These are phyloP conservation scores for Drosophila sordidapex DNA, from an alignment of 2,888 invertebrate species.

Conservation along the genomic window DNA sequence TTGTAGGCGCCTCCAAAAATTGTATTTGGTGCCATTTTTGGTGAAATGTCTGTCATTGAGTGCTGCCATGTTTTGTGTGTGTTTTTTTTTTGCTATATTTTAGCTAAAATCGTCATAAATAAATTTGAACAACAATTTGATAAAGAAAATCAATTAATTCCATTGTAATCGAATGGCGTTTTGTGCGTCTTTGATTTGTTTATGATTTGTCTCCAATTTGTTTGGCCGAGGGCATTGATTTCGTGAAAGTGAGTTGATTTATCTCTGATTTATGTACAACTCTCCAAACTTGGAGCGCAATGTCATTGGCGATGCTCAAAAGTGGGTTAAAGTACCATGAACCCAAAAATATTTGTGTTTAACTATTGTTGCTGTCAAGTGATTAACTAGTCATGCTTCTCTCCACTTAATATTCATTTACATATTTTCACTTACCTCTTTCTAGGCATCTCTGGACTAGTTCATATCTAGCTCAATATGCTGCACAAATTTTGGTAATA, in stretches of 20 bases:
- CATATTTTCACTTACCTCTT: background rate
- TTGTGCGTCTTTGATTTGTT: slow-evolving; percentile 23
- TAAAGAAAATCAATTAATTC: slow-evolving; percentile 68
- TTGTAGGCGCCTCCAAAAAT: slow-evolving; percentile 53
- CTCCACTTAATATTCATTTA: background rate
- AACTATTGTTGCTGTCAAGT: background rate
- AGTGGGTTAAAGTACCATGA: slow-evolving; percentile 14
- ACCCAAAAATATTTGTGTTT: background rate
- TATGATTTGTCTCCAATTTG: slow-evolving; percentile 26
- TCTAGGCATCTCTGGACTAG: background rate
- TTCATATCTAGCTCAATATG: background rate
- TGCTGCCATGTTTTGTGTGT: slow-evolving; percentile 17
- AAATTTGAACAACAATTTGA: slow-evolving; percentile 47
- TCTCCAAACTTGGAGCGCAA: slow-evolving; percentile 10
- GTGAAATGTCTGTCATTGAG: slow-evolving; percentile 65
- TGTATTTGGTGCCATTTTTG: slow-evolving; percentile 63
- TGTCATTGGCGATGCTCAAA: slow-evolving; percentile 14
- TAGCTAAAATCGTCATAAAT: slow-evolving; percentile 72
- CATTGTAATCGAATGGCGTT: slow-evolving; percentile 55
- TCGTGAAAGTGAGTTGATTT: slow-evolving; percentile 38
- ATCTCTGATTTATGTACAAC: slow-evolving; percentile 23
- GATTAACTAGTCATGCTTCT: background rate
- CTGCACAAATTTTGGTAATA: background rate
- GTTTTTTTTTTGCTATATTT: background rate
- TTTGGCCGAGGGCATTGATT: slow-evolving; percentile 28